A percentile compares a stretch with the other conserved stretches of the same genome.
These are phyloP conservation scores for Aepyceros melampus DNA, from an alignment of 2,113 vertebrate genomes.

Conservation along the genomic window DNA sequence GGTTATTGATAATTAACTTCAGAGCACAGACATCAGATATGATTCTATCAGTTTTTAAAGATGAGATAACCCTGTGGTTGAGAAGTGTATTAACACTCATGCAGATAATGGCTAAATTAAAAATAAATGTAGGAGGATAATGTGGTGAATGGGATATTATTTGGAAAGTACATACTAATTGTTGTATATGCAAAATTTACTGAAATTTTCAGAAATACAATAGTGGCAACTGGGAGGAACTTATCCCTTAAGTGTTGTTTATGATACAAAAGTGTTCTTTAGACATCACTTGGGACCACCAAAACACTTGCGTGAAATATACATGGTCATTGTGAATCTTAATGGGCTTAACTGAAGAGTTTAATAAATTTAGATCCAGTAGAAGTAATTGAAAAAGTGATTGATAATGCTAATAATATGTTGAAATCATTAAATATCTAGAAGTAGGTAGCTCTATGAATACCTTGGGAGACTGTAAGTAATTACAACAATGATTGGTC, in stretches of 20 bases:
- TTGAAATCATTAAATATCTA: conserved; percentile 24
- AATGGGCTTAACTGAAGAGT: conserved; percentile 45
- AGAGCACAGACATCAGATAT: not conserved
- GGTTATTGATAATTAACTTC: not conserved
- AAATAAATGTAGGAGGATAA: not conserved
- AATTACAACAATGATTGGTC: not conserved
- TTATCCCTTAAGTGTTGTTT: conserved; percentile 21
- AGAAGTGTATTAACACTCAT: not conserved
- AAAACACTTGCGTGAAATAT: conserved; percentile 28
- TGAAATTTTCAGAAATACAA: conserved; percentile 7
- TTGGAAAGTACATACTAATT: not conserved
- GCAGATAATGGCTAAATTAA: not conserved
- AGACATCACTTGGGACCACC: conserved; percentile 5
- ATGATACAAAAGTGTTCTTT: conserved; percentile 14
- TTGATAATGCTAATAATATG: conserved; percentile 40
- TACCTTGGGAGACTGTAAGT: conserved; percentile 16
- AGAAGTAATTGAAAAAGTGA: conserved; percentile 60
- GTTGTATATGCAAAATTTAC: not conserved
- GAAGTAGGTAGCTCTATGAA: conserved; percentile 37
- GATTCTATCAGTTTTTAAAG: not conserved
- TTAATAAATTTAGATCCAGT: conserved; percentile 48
- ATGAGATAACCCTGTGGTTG: not conserved
- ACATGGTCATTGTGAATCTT: not conserved
- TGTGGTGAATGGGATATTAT: not conserved
- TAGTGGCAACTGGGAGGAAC: not conserved